These are phyloP conservation scores for Actenoides lindsayi DNA, from an alignment of 2,113 vertebrate species.

Conservation along the genomic window DNA sequence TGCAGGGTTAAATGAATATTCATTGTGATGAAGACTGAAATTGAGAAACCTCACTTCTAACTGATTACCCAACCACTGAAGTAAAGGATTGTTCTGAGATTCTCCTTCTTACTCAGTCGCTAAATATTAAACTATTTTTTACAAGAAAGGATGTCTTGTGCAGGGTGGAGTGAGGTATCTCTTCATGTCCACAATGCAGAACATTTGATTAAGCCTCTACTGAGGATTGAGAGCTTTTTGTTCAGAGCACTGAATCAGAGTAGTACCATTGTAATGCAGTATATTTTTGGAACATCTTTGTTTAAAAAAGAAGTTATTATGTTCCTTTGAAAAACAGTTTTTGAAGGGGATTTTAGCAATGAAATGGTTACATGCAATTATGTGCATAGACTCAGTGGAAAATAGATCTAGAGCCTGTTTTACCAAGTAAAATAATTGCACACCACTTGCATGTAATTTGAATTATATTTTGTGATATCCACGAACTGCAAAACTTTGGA, in stretches of 20 bases:
- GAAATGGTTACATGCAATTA: not conserved
- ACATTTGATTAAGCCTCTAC: not conserved
- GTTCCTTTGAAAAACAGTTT: not conserved
- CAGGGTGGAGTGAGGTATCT: not conserved
- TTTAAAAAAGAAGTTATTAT: not conserved
- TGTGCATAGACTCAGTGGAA: not conserved
- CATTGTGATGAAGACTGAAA: not conserved
- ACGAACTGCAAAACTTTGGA: slow-evolving; percentile 5
- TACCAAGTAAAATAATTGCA: not conserved
- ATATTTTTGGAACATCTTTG: not conserved
- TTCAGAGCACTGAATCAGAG: not conserved
- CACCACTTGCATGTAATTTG: not conserved
- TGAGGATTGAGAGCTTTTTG: not conserved
- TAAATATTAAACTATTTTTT: not conserved
- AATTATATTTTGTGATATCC: not conserved
- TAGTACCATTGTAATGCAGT: not conserved
- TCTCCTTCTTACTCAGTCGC: not conserved
- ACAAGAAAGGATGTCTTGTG: not conserved
- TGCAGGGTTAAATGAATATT: not conserved
- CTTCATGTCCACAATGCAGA: not conserved
- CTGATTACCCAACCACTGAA: not conserved
- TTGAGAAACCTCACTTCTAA: not conserved
- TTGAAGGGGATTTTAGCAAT: not conserved
- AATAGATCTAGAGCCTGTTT: not conserved
- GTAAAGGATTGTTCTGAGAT: not conserved